phyloP scores from a whole-genome alignment of 2,113 vertebrate species.

The Datnioides undecimradiatus region DNA sequence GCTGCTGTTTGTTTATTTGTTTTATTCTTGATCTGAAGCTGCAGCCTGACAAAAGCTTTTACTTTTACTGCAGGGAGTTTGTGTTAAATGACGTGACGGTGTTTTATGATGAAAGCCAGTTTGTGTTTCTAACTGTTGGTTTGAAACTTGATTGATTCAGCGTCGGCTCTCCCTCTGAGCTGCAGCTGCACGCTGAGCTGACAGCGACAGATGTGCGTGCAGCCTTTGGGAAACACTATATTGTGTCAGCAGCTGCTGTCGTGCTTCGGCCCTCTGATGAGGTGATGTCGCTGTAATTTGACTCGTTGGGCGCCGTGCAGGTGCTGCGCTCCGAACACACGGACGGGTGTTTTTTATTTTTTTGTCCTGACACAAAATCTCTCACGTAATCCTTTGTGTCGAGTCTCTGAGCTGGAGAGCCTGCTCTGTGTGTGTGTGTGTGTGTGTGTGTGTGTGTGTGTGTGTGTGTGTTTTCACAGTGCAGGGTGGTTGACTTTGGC shows the following conservation, averaged over 20 bases:
- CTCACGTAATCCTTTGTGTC: conserved; percentile 38
- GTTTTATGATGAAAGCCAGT: neutral
- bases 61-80: neutral
- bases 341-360: conserved; percentile 15
- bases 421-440: conserved; percentile 46
- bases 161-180: no score
- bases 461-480: conserved; percentile 59
- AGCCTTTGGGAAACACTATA: conserved; percentile 44
- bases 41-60: neutral
- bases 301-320: conserved; percentile 36
- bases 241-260: conserved; percentile 42
- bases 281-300: conserved; percentile 50
- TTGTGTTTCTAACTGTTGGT: no score
- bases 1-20: no score
- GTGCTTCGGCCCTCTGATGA: conserved; percentile 45
- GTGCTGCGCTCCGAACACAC: conserved; percentile 30
- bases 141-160: no score
- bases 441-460: conserved; percentile 54
- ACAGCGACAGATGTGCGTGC: neutral
- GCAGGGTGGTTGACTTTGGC: conserved; percentile 74
- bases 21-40: no score
- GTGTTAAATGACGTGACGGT: neutral
- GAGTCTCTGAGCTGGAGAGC: conserved; percentile 33
- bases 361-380: conserved; percentile 33
- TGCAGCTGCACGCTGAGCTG: conserved; percentile 34